These are phyloP conservation scores for Noctua janthina DNA, from an alignment of 2,888 invertebrate genomes.

Conservation along the genomic window DNA sequence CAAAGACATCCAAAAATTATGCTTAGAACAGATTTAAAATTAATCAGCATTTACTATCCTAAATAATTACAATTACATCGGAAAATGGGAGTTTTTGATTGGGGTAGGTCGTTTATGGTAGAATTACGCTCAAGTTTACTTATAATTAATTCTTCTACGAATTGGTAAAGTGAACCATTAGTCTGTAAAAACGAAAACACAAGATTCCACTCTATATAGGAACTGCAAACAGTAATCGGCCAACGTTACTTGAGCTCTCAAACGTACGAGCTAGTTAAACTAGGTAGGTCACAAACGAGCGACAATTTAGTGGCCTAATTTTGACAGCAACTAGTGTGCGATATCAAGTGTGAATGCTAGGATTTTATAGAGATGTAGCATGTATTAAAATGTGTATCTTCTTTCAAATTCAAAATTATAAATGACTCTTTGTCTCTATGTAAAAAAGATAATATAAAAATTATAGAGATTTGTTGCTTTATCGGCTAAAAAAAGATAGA, in stretches of 20 bases:
- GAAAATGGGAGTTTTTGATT: not conserved
- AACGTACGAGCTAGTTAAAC: constrained; percentile 14
- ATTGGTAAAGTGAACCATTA: constrained; percentile 14
- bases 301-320: not conserved
- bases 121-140: not conserved
- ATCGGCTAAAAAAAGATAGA: not conserved
- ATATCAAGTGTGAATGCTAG: not conserved
- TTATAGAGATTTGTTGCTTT: not conserved
- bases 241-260: constrained; percentile 21
- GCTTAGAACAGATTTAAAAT: not conserved
- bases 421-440: too few relatives aligned
- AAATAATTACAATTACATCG: not conserved
- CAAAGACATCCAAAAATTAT: not conserved
- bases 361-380: not conserved
- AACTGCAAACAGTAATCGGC: constrained; percentile 42
- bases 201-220: constrained; percentile 26
- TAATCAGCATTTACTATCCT: not conserved
- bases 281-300: constrained; percentile 1
- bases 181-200: constrained; percentile 37
- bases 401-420: not conserved
- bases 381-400: not conserved
- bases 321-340: too few relatives aligned
- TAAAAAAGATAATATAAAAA: too few relatives aligned
- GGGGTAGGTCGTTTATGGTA: not conserved
- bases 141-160: constrained; percentile 3